Percentiles rank a stretch among this genome's conserved stretches.
phyloP scores from a whole-genome alignment of 2,797 vertebrate species.

The Falco novaeseelandiae region DNA sequence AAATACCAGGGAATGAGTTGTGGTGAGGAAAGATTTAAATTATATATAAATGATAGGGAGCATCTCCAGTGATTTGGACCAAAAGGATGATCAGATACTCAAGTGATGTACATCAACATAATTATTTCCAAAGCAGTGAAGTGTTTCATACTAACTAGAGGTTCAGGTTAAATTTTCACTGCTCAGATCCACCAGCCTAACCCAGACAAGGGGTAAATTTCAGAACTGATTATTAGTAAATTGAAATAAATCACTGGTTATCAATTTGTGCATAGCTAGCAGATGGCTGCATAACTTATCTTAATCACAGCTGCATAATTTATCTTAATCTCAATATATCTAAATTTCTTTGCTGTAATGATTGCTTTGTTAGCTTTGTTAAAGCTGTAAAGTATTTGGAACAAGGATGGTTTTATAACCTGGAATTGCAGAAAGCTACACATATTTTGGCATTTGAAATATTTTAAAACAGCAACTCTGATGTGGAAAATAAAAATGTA shows the following conservation, averaged over 20 bases:
- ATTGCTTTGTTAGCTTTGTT: not conserved
- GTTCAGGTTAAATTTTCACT: not conserved
- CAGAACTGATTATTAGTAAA: not conserved
- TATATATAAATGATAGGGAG: not conserved
- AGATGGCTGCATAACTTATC: not conserved
- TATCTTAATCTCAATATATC: not conserved
- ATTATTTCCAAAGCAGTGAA: not conserved
- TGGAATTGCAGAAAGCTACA: not conserved
- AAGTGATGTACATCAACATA: not conserved
- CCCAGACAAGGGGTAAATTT: not conserved
- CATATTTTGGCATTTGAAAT: not conserved
- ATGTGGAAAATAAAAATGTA: not conserved
- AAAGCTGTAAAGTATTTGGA: not conserved
- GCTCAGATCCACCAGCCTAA: not conserved
- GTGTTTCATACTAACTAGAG: not conserved
- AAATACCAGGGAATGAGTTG: not conserved
- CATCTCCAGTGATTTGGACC: not conserved
- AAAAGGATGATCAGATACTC: not conserved
- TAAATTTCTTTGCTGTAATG: not conserved
- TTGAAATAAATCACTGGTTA: not conserved
- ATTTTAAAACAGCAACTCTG: not conserved
- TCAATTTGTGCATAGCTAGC: not conserved
- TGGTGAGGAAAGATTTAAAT: not conserved
- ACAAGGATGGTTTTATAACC: not conserved
- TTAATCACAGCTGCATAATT: not conserved